Evolutionary conservation across 1,140 invertebrate genomes (phyloP).

Genomic region (Bombus consobrinus): DNA sequence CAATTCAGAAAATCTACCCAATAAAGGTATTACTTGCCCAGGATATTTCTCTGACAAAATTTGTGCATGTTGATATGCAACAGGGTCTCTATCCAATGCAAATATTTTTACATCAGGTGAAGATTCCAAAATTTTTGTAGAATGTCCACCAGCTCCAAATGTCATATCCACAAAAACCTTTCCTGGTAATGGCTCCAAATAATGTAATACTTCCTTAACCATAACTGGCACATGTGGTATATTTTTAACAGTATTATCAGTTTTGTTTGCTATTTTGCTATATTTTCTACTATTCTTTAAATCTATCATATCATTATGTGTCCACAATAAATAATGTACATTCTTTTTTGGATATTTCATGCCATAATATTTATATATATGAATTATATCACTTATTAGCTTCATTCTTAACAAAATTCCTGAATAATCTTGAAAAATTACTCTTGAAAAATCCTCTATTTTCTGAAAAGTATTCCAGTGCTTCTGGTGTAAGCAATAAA

Average conservation of each 20-base stretch:
- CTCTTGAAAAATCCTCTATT: slow-evolving; percentile 77
- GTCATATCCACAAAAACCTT: slow-evolving; percentile 93
- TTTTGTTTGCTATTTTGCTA: slow-evolving; percentile 6
- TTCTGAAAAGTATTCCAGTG: slow-evolving; percentile 85
- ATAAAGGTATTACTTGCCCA: slow-evolving; percentile 88
- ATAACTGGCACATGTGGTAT: slow-evolving; percentile 88
- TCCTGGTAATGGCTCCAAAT: slow-evolving; percentile 85
- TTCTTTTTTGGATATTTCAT: not conserved
- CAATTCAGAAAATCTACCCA: slow-evolving; percentile 95
- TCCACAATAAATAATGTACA: not conserved
- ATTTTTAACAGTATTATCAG: slow-evolving; percentile 3
- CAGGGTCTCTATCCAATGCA: slow-evolving; percentile 95
- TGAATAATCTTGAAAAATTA: slow-evolving; percentile 14
- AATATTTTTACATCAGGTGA: slow-evolving; percentile 85
- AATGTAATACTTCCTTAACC: slow-evolving; percentile 87
- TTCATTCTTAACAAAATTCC: not conserved
- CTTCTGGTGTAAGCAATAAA: slow-evolving; percentile 87
- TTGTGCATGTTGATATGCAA: slow-evolving; percentile 87
- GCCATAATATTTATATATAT: slow-evolving; percentile 3
- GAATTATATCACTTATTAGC: not conserved
- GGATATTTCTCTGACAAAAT: slow-evolving; percentile 87
- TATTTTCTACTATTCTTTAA: slow-evolving; percentile 7
- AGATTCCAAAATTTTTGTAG: slow-evolving; percentile 85
- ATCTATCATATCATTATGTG: not conserved
- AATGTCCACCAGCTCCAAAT: slow-evolving; percentile 97